Conservation (phyloP, 1,140 invertebrate species). For the Cyclina sinensis region DNA sequence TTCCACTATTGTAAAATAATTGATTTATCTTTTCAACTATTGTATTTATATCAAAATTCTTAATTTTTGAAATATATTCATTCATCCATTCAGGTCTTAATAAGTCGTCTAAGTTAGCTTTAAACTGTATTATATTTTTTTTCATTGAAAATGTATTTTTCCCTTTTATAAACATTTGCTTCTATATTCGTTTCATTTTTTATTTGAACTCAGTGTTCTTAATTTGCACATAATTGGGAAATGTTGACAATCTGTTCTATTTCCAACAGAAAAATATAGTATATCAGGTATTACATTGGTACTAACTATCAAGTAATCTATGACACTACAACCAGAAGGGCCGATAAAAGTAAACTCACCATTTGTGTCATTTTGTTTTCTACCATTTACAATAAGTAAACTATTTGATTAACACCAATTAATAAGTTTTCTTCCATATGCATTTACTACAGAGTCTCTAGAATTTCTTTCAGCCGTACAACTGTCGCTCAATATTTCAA, state of each 20-base stretch:
- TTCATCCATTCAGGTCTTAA: background rate
- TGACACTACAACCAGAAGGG: no score
- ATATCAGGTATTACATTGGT: background rate
- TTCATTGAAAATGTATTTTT: background rate
- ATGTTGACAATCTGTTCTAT: background rate
- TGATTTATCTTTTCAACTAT: background rate
- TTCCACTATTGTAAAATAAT: background rate
- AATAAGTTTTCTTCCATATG: background rate
- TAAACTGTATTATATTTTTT: background rate
- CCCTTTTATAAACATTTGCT: background rate
- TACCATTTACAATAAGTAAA: background rate
- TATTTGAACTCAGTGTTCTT: background rate
- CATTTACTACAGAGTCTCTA: background rate
- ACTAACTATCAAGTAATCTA: no score
- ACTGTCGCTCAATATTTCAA: background rate
- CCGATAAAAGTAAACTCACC: no score
- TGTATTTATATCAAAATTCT: background rate
- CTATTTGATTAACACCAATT: background rate
- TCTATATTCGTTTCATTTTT: background rate
- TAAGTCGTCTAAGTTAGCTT: background rate
- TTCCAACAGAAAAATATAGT: background rate
- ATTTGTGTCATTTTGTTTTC: no score
- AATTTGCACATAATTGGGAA: background rate
- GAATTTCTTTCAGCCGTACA: background rate
- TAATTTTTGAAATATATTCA: background rate